A percentile compares a stretch with the other conserved stretches of the same genome.
These are phyloP conservation scores for Gyps fulvus DNA, from an alignment of 2,113 vertebrate genomes.

Conservation along the genomic window DNA sequence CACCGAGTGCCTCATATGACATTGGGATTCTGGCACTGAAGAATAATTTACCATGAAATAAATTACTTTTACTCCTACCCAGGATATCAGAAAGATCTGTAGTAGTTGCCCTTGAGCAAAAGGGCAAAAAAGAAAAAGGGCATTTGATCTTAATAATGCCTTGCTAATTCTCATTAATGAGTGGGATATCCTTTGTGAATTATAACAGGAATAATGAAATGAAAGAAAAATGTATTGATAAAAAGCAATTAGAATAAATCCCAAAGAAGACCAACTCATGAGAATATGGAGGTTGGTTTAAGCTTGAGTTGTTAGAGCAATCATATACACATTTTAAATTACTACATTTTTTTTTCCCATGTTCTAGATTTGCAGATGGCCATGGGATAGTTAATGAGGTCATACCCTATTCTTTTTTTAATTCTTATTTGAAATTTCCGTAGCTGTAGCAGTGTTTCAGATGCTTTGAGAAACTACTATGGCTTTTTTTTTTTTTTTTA, in stretches of 20 bases:
- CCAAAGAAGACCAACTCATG: background rate
- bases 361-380: background rate
- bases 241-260: constrained; percentile 59
- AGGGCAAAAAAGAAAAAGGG: background rate
- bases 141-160: constrained; percentile 19
- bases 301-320: background rate
- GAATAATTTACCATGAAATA: background rate
- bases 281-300: constrained; percentile 3
- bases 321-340: background rate
- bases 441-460: background rate
- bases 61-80: background rate
- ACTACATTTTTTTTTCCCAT: background rate
- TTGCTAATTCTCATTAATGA: constrained; percentile 51
- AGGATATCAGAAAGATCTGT: background rate
- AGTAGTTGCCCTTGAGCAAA: constrained; percentile 11
- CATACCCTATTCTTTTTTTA: background rate
- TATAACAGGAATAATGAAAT: constrained; percentile 26
- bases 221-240: constrained; percentile 39
- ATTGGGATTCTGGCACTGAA: background rate
- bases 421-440: background rate
- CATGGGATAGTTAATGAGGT: background rate
- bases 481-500: background rate
- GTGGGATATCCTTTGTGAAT: constrained; percentile 43
- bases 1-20: background rate
- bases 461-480: background rate